These are phyloP conservation scores for Astyanax mexicanus DNA, from an alignment of 2,797 vertebrate species.

Conservation along the genomic window DNA sequence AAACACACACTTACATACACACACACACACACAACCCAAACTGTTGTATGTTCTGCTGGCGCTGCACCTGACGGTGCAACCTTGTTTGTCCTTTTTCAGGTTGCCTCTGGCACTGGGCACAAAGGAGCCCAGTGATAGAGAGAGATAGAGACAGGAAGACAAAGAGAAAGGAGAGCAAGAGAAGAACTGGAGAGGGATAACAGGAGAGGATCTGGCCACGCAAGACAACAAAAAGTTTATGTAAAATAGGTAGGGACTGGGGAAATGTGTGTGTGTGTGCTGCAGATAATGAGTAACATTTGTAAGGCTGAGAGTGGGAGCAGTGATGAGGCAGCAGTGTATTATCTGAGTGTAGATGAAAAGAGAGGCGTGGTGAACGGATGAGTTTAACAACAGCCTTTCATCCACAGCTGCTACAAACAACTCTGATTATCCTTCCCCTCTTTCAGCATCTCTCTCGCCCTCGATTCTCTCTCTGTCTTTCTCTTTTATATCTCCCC, in stretches of 20 bases:
- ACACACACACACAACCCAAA: no score
- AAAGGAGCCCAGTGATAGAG: slow-evolving; percentile 9
- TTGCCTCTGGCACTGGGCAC: slow-evolving; percentile 39
- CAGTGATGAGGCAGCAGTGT: slow-evolving; percentile 38
- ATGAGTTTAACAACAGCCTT: slow-evolving; percentile 53
- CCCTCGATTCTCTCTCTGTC: slow-evolving; percentile 2
- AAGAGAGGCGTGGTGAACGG: slow-evolving; percentile 41
- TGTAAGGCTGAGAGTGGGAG: slow-evolving; percentile 15
- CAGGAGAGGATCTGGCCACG: neutral
- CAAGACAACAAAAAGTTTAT: slow-evolving; percentile 7
- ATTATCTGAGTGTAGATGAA: slow-evolving; percentile 51
- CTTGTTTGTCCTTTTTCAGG: slow-evolving; percentile 34
- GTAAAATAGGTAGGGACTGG: neutral
- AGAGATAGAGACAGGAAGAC: slow-evolving; percentile 19
- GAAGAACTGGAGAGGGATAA: neutral
- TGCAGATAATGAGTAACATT: slow-evolving; percentile 19
- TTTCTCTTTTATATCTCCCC: neutral
- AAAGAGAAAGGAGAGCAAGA: neutral
- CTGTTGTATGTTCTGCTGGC: slow-evolving; percentile 37
- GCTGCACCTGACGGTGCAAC: slow-evolving; percentile 40
- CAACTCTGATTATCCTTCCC: slow-evolving; percentile 41
- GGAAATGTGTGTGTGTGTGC: neutral
- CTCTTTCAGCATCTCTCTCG: slow-evolving; percentile 22
- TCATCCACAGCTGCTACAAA: slow-evolving; percentile 51
- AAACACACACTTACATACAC: no score